These are phyloP conservation scores for Anabas testudineus DNA, from an alignment of 2,797 vertebrate species.

Conservation along the genomic window DNA sequence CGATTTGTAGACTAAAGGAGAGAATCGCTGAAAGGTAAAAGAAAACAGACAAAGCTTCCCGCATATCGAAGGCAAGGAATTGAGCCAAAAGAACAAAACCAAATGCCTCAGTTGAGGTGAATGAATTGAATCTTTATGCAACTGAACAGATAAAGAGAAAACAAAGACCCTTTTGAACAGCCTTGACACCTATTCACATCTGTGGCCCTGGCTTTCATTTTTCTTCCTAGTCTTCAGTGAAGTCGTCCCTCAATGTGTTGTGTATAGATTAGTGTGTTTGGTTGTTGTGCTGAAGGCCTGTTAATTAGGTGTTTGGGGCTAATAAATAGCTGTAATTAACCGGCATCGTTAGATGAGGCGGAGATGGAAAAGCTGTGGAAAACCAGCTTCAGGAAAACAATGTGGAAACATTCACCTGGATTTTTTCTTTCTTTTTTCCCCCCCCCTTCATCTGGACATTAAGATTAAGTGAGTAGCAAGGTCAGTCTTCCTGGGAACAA, in stretches of 20 bases:
- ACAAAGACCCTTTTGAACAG: conserved; percentile 59
- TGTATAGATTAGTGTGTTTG: conserved; percentile 77
- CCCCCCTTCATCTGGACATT: conserved; percentile 2
- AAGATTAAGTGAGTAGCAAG: conserved; percentile 17
- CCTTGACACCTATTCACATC: conserved; percentile 68
- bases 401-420: conserved; percentile 42
- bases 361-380: conserved; percentile 34
- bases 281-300: conserved; percentile 71
- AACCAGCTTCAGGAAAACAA: conserved; percentile 29
- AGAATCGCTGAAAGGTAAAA: conserved; percentile 46
- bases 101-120: conserved; percentile 42
- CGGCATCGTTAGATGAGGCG: conserved; percentile 55
- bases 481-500: conserved; percentile 2
- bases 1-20: conserved; percentile 50
- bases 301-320: conserved; percentile 79
- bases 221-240: conserved; percentile 63
- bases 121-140: conserved; percentile 60
- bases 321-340: conserved; percentile 82
- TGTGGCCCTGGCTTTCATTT: conserved; percentile 53
- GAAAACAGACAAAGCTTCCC: conserved; percentile 17
- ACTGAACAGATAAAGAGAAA: conserved; percentile 27
- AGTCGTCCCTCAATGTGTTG: conserved; percentile 73
- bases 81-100: conserved; percentile 65
- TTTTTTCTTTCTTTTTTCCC: too few species aligned
- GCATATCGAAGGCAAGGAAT: conserved; percentile 35